Base-by-base conservation (phyloP, 2,888 invertebrate genomes). In the Eupithecia subumbrata region DNA sequence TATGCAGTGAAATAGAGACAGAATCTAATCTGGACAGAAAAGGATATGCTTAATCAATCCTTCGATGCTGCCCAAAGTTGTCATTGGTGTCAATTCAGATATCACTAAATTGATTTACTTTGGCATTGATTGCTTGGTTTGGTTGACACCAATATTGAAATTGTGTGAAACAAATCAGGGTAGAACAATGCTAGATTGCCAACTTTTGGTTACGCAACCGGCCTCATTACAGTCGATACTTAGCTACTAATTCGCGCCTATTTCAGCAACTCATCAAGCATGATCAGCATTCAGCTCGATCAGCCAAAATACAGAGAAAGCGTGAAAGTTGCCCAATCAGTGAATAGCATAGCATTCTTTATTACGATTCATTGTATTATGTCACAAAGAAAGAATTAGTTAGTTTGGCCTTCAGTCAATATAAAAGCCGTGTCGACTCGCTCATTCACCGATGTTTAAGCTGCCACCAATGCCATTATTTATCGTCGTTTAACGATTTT, bases 241-340 rank as follows among this genome's bases (percentile, higher is more conserved):
- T 56, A 56, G 12, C 22, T 34, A 40, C 64, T 73, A 69, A 76
- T 76, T 73, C 18, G 70, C 68, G 72, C 73, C 74, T 77, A 63
- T 74, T 77, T 73, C 68, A 75, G 75, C 74, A 52, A 67, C 72
- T 75, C 75, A 75, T 77, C 67, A 60, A 25, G 34, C 69, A 68
- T 75, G 60, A 75, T 75, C 71, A 77, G 70, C 70, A 64, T 52
- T 48, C 56, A 18, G 22, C 64, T 12, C 60, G 60, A 25, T 25
- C 22, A 5, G 73, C 71, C 30, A 73, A 71, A 73, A 69, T 43
- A 60, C 67, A 77, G 76, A 60, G 76, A 77, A 77, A 75, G 74
- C 48, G 72, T 63, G 48, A 74, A 69, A 48, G 48, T 69, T 67
- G 45, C 8, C n/a, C 63, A 74, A 74, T 73, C 69, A 67, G 40